These are phyloP conservation scores for Meles meles DNA, from an alignment of 2,113 vertebrate genomes.

Conservation along the genomic window DNA sequence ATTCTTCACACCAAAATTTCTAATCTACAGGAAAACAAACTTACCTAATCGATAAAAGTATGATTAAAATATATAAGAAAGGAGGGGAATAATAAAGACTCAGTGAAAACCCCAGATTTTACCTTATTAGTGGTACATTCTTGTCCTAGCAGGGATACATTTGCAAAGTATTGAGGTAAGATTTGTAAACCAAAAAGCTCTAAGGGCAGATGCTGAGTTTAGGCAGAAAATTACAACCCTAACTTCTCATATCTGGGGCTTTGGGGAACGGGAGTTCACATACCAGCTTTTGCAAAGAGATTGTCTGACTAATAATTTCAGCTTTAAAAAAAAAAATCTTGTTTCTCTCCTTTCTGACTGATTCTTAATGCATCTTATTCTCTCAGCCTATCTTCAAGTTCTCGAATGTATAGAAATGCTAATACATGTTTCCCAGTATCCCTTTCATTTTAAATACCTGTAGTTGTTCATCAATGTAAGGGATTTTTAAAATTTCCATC, in stretches of 20 bases:
- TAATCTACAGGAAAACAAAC: neutral
- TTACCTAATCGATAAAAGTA: neutral
- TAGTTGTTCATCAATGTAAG: slow-evolving; percentile 82
- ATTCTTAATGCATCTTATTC: neutral
- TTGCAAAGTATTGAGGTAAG: neutral
- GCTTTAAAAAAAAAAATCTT: neutral
- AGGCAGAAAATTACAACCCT: neutral
- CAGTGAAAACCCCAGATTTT: neutral
- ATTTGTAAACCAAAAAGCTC: neutral
- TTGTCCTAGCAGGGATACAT: neutral
- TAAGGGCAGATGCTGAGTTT: neutral
- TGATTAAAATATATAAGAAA: neutral
- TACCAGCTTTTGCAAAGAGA: neutral
- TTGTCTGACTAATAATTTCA: neutral
- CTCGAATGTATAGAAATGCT: neutral
- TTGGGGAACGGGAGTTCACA: neutral
- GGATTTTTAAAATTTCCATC: slow-evolving; percentile 82
- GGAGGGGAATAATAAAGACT: neutral
- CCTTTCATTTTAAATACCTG: slow-evolving; percentile 76
- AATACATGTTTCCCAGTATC: neutral
- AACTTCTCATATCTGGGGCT: neutral
- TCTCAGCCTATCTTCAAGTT: neutral
- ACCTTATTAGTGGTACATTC: neutral
- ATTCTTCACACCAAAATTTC: neutral
- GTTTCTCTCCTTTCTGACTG: neutral